These are phyloP conservation scores for Chaenocephalus aceratus DNA, from an alignment of 2,113 vertebrate genomes.

Conservation along the genomic window DNA sequence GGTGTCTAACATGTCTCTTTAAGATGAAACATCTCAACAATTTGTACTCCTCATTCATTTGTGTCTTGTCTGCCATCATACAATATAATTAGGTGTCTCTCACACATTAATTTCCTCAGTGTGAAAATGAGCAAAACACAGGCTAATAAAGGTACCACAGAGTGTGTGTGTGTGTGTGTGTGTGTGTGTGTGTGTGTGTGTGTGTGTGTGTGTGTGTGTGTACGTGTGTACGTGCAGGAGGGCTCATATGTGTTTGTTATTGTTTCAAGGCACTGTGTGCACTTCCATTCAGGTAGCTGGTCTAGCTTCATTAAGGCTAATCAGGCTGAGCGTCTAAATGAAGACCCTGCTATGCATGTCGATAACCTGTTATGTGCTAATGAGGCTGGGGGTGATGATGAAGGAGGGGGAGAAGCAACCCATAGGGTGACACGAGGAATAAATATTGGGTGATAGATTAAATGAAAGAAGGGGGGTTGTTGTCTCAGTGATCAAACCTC, in stretches of 20 bases:
- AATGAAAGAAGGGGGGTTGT: constrained; percentile 41
- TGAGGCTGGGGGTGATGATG: constrained; percentile 67
- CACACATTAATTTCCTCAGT: background rate
- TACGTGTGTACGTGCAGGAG: background rate
- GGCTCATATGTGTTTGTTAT: constrained; percentile 30
- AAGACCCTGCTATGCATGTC: constrained; percentile 80
- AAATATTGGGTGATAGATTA: constrained; percentile 58
- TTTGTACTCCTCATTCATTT: constrained; percentile 15
- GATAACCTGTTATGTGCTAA: constrained; percentile 83
- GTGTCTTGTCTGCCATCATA: background rate
- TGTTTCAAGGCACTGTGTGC: constrained; percentile 52
- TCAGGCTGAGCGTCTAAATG: constrained; percentile 82
- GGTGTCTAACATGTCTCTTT: background rate
- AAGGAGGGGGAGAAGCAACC: constrained; percentile 45
- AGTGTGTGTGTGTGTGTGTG: constrained; percentile 10
- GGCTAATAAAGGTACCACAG: background rate
- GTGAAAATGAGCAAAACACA: constrained; percentile 19
- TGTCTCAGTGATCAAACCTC: constrained; percentile 30
- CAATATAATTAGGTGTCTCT: constrained; percentile 20
- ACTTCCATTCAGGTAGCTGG: constrained; percentile 63
- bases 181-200: constrained; percentile 15
- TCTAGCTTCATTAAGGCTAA: constrained; percentile 78
- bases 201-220: constrained; percentile 5
- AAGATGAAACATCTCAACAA: constrained; percentile 17
- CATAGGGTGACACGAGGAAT: constrained; percentile 72